A percentile compares a stretch with the other conserved stretches of the same genome.
These are phyloP conservation scores for Sebastes paucispinis DNA, from an alignment of 2,797 vertebrate species.

Conservation along the genomic window DNA sequence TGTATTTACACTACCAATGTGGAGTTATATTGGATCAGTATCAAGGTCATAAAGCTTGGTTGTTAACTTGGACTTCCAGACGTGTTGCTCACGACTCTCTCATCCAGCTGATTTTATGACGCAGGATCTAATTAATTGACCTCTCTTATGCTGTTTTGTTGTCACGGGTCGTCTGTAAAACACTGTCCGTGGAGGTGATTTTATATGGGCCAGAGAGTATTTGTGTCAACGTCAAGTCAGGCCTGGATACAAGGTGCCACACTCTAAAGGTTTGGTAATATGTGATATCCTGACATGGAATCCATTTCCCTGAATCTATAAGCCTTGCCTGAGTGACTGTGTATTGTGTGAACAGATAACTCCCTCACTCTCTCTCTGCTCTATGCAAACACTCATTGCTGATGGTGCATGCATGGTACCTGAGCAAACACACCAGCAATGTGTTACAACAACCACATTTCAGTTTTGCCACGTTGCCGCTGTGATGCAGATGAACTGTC, in stretches of 20 bases:
- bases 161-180: constrained; percentile 61
- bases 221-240: constrained; percentile 67
- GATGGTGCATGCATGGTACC: constrained; percentile 68
- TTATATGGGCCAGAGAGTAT: constrained; percentile 62
- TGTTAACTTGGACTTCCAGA: constrained; percentile 67
- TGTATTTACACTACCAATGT: constrained; percentile 75
- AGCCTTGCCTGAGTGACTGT: constrained; percentile 75
- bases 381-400: constrained; percentile 63
- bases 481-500: constrained; percentile 75
- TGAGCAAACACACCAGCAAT: constrained; percentile 73
- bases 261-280: constrained; percentile 69
- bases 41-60: constrained; percentile 70
- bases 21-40: constrained; percentile 66
- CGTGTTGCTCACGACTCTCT: constrained; percentile 59
- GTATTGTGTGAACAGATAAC: constrained; percentile 74
- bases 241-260: constrained; percentile 67
- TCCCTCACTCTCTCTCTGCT: constrained; percentile 37
- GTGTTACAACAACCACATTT: constrained; percentile 70
- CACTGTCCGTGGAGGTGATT: constrained; percentile 62
- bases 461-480: constrained; percentile 67
- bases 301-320: constrained; percentile 77
- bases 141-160: constrained; percentile 65
- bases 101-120: constrained; percentile 72
- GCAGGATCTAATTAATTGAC: constrained; percentile 74
- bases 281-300: constrained; percentile 77